Evolutionary conservation across 2,888 invertebrate genomes (phyloP).

Genomic region (Ferdinandea cuprea): DNA sequence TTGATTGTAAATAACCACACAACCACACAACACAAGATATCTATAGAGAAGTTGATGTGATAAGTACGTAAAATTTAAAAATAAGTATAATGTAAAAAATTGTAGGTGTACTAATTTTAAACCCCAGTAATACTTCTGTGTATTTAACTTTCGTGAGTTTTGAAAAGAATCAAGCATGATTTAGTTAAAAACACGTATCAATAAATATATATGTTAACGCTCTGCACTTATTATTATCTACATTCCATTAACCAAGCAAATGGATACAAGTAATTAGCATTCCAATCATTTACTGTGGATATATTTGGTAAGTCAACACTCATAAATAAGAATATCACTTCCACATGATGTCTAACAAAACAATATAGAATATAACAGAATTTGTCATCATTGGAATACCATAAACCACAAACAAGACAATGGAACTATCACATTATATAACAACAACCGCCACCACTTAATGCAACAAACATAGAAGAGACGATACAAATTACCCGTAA

Average conservation of each 20-base stretch:
- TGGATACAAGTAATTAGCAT: neutral
- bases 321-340: neutral
- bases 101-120: too few species aligned
- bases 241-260: neutral
- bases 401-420: constrained; percentile 23
- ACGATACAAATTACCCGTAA: constrained; percentile 25
- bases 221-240: too few species aligned
- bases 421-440: constrained; percentile 20
- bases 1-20: too few species aligned
- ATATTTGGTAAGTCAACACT: constrained; percentile 24
- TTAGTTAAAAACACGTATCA: too few species aligned
- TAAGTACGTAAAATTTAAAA: too few species aligned
- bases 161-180: too few species aligned
- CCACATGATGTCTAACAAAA: constrained; percentile 17
- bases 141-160: too few species aligned
- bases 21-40: too few species aligned
- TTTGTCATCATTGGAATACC: constrained; percentile 3
- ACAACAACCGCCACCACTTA: constrained; percentile 8
- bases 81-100: too few species aligned
- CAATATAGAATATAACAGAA: constrained; percentile 14
- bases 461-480: constrained; percentile 8
- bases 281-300: neutral
- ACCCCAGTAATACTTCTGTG: too few species aligned
- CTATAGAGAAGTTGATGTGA: too few species aligned
- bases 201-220: too few species aligned